Base-by-base conservation (phyloP, 2,888 invertebrate genomes). In the Perizoma affinitatum region DNA sequence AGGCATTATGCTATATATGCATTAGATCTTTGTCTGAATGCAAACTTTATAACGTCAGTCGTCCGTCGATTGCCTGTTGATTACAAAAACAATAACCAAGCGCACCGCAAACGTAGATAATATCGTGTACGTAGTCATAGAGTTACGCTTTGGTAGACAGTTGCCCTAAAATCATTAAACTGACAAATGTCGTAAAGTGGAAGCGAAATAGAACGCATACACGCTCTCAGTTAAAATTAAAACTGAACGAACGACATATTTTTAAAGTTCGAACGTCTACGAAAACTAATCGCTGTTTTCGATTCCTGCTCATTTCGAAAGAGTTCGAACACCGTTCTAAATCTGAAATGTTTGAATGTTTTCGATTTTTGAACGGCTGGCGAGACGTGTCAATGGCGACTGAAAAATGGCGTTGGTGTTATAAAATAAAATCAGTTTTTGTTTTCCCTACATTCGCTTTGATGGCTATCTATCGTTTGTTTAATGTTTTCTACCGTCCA, bases 261-360 rank as follows among this genome's bases (percentile, higher is more conserved):
- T 91, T 91, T 91, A 91, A 89, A 88, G 69, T 69, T 69, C 69
- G 67, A 69, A 69, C 65, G 90, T 91, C 90, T 90, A 90, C 88
- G 81, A 85, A 86, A 89, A 91, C 90, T 91, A 90, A 92, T 92
- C 91, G 90, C 83, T 90, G 91, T 90, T 90, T 91, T 91, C 90
- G 92, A 90, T 91, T 90, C 89, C 82, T 82, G 82, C 79, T 80
- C 84, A 84, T 87, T 87, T 85, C 84, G 84, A 88, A 90, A 88
- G 87, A 88, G 89, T 89, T 90, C 86, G 89, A 85, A 64, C 63
- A 61, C 54, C 78, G 86, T 90, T 91, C 91, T 91, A 91, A 83
- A 83, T 90, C 83, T 86, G 89, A 90, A 88, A 86, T 86, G 86
- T 86, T 86, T 88, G 90, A 88, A 87, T 86, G 85, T 85, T 87